A percentile compares a stretch with the other conserved stretches of the same genome.
phyloP scores from a whole-genome alignment of 2,113 vertebrate species.

The Malurus melanocephalus region DNA sequence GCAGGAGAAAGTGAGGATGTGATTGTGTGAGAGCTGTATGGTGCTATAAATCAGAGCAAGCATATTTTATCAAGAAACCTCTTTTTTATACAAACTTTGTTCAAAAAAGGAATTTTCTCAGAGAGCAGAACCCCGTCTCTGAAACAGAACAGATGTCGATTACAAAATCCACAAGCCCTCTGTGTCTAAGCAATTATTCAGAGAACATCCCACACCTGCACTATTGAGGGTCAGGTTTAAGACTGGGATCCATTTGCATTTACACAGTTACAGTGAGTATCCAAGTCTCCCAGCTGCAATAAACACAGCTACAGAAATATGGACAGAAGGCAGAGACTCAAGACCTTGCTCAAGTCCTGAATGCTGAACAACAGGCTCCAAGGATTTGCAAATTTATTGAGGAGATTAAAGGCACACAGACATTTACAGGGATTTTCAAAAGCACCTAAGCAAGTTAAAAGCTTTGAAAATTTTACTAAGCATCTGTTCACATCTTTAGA shows the following conservation, averaged over 20 bases:
- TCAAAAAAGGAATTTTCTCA: neutral
- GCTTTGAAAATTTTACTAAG: constrained; percentile 40
- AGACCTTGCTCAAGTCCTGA: neutral
- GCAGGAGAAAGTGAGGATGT: neutral
- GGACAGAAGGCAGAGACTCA: neutral
- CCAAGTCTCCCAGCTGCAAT: neutral
- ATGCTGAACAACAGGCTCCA: neutral
- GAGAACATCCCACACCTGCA: neutral
- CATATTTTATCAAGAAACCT: neutral
- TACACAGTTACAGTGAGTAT: neutral
- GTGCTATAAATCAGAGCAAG: neutral
- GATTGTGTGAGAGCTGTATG: neutral
- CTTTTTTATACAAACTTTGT: neutral
- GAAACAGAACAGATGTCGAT: fast-evolving
- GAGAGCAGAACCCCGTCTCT: neutral
- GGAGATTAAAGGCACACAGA: constrained; percentile 10
- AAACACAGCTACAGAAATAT: neutral
- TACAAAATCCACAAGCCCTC: neutral
- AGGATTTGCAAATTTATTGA: neutral
- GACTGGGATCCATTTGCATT: neutral
- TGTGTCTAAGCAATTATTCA: neutral
- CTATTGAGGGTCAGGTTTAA: neutral
- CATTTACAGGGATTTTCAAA: constrained; percentile 18
- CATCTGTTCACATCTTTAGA: constrained; percentile 36
- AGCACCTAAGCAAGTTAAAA: constrained; percentile 39